Base-by-base conservation (phyloP, 2,113 vertebrate genomes). In the Tonatia bakeri region DNA sequence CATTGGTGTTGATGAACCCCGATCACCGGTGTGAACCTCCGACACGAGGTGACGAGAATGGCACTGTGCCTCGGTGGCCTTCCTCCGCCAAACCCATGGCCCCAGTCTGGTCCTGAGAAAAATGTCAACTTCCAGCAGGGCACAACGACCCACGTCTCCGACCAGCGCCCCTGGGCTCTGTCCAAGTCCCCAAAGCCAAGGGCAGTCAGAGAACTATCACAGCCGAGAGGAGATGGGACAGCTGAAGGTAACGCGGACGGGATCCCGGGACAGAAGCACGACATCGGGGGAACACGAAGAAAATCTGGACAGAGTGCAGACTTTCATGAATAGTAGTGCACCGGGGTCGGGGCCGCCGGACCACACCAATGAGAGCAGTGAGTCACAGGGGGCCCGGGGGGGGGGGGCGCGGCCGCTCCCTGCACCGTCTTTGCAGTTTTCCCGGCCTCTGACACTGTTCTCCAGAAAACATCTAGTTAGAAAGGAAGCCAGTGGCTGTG, bases 21-120 rank as follows among this genome's bases (percentile, higher is more conserved):
- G 0, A 3, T 0, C 22, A 7, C n/a, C 20, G 1, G 33, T 1
- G 4, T 1, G 33, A 9, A 5, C 69, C 5, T 28, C 24, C 6
- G 59, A 31, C 17, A 0, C 13, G 47, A 82, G 3, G 33, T n/a
- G 67, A 54, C 33, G 12, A 61, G 22, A 13, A 2, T 0, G 28
- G 20, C 40, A 14, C 31, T 12, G 12, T 1, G 19, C 12, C 75
- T 43, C 20, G 17, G 75, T 2, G 65, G 36, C 70, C 75, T 50
- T 40, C 65, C 13, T 45, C 28, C 43, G 11, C 1, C 16, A 22
- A 56, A 45, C 82, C 54, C 47, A 36, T 61, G 2, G 1, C 24
- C 54, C 31, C 19, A 2, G 54, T 59, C 38, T 69, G 5, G 28
- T 59, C 11, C 1, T 5, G 56, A 67, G 67, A 67, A 64, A 45